Conservation (phyloP, 2,797 vertebrate species). For the Atherinosoma microstoma region DNA sequence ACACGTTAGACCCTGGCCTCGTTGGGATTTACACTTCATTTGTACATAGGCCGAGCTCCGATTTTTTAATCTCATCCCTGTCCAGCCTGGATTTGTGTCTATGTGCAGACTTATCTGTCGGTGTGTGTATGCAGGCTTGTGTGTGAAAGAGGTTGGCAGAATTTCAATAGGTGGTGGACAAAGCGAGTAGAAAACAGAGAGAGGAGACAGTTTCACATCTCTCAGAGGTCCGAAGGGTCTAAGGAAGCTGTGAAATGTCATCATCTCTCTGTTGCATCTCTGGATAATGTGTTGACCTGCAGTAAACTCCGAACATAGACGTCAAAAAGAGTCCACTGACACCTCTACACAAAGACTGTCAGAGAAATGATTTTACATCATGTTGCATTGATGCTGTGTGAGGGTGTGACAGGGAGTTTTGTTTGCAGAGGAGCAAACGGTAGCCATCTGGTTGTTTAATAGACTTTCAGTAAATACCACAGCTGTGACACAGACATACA, state of each 20-base stretch:
- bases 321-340: conserved; percentile 9
- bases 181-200: conserved; percentile 15
- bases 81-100: neutral
- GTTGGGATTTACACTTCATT: neutral
- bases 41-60: conserved; percentile 11
- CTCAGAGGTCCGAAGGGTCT: conserved; percentile 6
- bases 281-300: conserved; percentile 22
- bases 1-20: neutral
- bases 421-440: conserved; percentile 20
- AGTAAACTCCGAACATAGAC: conserved; percentile 22
- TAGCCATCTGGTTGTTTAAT: conserved; percentile 48
- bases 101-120: neutral
- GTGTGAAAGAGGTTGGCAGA: conserved; percentile 22
- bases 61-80: conserved; percentile 21
- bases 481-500: conserved; percentile 30
- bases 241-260: conserved; percentile 27
- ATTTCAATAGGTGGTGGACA: conserved; percentile 39
- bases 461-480: conserved; percentile 40
- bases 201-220: neutral
- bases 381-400: conserved; percentile 16
- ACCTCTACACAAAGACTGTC: conserved; percentile 12
- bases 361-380: conserved; percentile 14
- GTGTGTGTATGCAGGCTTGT: neutral
- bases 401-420: conserved; percentile 10
- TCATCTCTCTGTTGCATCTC: conserved; percentile 15